Conservation (phyloP, 2,797 vertebrate species). For the Xyrichtys novacula region DNA sequence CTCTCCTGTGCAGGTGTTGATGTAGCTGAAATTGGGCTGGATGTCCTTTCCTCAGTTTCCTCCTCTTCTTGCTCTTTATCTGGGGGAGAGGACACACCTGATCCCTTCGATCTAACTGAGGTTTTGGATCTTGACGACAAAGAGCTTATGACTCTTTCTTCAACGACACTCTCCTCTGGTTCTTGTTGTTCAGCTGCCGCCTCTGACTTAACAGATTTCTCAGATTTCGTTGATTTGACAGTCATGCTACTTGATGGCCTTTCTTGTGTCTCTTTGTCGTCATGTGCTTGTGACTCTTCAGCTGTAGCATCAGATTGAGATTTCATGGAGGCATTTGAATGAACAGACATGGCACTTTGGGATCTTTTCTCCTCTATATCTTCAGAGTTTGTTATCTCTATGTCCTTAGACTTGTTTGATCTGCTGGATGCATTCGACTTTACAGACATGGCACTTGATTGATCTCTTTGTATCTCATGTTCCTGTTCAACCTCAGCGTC, state of each 20-base stretch:
- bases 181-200: constrained; percentile 25
- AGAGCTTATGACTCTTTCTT: constrained; percentile 57
- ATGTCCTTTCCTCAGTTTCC: constrained; percentile 40
- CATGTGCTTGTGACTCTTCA: constrained; percentile 34
- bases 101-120: constrained; percentile 60
- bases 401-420: constrained; percentile 57
- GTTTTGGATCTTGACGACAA: constrained; percentile 62
- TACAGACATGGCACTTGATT: constrained; percentile 78
- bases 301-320: constrained; percentile 35
- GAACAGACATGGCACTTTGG: constrained; percentile 76
- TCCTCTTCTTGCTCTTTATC: constrained; percentile 41
- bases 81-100: constrained; percentile 25
- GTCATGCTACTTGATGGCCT: constrained; percentile 55
- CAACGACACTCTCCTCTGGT: constrained; percentile 39
- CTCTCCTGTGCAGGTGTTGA: constrained; percentile 55
- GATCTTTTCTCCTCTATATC: constrained; percentile 47
- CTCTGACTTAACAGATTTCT: constrained; percentile 62
- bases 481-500: constrained; percentile 33
- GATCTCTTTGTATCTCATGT: constrained; percentile 56
- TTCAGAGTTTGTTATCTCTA: constrained; percentile 35
- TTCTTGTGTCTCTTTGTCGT: constrained; percentile 48
- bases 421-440: constrained; percentile 69
- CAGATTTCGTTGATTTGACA: constrained; percentile 59
- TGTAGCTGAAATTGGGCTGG: constrained; percentile 52
- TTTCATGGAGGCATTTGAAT: constrained; percentile 70